phyloP scores from a whole-genome alignment of 2,797 vertebrate species.

The Cryptoprocta ferox region DNA sequence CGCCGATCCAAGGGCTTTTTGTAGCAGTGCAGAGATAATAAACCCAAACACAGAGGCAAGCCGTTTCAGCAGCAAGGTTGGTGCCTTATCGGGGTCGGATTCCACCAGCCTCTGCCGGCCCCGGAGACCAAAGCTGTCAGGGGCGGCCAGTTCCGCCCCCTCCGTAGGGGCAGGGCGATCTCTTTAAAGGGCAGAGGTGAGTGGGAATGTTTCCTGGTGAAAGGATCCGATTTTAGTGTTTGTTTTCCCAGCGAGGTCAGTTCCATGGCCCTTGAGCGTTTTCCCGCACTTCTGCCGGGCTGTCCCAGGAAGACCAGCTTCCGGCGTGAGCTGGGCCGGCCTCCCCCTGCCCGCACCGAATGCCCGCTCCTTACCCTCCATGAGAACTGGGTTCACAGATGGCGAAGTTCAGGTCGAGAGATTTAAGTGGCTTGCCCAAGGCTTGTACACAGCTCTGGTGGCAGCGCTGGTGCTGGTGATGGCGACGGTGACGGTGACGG shows the following conservation, averaged over 20 bases:
- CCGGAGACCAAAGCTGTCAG: background rate
- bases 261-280: fast-evolving
- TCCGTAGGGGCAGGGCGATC: background rate
- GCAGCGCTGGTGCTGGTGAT: fast-evolving
- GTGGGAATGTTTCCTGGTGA: background rate
- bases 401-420: background rate
- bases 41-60: slow-evolving; percentile 35
- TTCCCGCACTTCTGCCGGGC: background rate
- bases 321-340: background rate
- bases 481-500: fast-evolving
- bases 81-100: background rate
- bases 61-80: background rate
- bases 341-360: fast-evolving
- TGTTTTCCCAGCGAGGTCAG: background rate
- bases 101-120: background rate
- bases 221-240: background rate
- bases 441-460: background rate
- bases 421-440: fast-evolving
- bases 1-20: slow-evolving; percentile 48
- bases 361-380: fast-evolving
- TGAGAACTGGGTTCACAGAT: background rate
- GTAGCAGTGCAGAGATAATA: slow-evolving; percentile 35
- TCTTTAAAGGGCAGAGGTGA: slow-evolving; percentile 8
- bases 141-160: fast-evolving
- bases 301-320: background rate